Evolutionary conservation across 2,888 invertebrate species (phyloP).

Genomic region (Phalera bucephala): DNA sequence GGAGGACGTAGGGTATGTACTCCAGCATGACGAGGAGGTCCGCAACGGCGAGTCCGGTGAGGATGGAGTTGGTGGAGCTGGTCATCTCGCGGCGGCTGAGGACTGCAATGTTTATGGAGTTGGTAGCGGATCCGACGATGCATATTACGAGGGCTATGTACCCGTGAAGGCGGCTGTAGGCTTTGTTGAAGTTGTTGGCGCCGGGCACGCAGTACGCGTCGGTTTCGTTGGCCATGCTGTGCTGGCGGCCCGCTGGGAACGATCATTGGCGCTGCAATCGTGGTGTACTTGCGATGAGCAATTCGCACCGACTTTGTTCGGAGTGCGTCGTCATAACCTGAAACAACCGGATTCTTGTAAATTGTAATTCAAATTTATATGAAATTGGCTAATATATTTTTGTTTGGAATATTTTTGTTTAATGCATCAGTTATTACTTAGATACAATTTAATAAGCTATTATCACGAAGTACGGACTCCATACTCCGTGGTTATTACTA

Average conservation of each 20-base stretch:
- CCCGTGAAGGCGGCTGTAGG: constrained; percentile 90
- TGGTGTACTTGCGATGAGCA: constrained; percentile 11
- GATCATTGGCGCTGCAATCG: constrained; percentile 45
- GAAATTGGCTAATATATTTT: no score
- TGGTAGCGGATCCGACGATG: constrained; percentile 94
- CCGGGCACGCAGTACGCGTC: constrained; percentile 82
- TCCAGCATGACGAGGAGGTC: constrained; percentile 97
- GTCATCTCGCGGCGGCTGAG: constrained; percentile 95
- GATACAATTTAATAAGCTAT: no score
- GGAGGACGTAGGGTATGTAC: constrained; percentile 94
- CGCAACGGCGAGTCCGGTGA: constrained; percentile 94
- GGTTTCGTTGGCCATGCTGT: constrained; percentile 65
- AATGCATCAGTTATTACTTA: no score
- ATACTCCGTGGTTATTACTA: no score
- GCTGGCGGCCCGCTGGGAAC: constrained; percentile 29
- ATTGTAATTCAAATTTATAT: no score
- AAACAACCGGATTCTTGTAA: constrained; percentile 38
- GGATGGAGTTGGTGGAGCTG: constrained; percentile 95
- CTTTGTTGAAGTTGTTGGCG: constrained; percentile 83
- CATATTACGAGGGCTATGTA: constrained; percentile 94
- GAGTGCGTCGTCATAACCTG: constrained; percentile 42
- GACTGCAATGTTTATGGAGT: constrained; percentile 95
- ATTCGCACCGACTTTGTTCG: constrained; percentile 20
- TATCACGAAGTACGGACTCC: no score
- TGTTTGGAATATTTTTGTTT: no score